Conservation (phyloP, 2,113 vertebrate species). For the Lates calcarifer region DNA sequence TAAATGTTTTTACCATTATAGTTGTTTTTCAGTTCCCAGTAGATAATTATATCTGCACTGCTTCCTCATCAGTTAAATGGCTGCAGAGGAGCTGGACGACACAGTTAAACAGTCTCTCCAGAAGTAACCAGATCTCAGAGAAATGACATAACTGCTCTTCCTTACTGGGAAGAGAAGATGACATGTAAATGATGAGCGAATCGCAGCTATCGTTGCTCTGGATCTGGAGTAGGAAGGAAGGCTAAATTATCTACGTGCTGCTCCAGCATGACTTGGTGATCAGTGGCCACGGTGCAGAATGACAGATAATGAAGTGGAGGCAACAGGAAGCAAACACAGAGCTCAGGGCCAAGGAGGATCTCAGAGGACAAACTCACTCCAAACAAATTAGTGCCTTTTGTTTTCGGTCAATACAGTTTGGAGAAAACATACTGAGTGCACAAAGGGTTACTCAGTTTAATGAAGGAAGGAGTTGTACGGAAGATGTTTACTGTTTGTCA, state of each 20-base stretch:
- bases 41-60: neutral
- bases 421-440: neutral
- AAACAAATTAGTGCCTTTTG: conserved; percentile 9
- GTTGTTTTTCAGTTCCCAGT: too few relatives aligned
- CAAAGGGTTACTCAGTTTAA: neutral
- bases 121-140: neutral
- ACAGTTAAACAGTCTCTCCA: neutral
- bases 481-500: too few relatives aligned
- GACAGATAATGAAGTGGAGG: conserved; percentile 51
- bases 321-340: conserved; percentile 28
- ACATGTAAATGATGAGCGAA: neutral
- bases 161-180: neutral
- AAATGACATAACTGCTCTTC: neutral
- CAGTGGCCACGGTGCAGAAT: conserved; percentile 19
- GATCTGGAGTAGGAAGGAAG: conserved; percentile 20
- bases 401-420: conserved; percentile 27
- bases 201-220: neutral
- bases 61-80: neutral
- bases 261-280: conserved; percentile 7
- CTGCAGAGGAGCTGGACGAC: neutral
- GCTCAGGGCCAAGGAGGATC: neutral
- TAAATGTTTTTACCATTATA: too few relatives aligned
- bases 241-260: conserved; percentile 35
- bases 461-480: neutral
- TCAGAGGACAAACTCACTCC: neutral